Evolutionary conservation across 2,888 invertebrate species (phyloP).

Genomic region (Habroteleia sp.): DNA sequence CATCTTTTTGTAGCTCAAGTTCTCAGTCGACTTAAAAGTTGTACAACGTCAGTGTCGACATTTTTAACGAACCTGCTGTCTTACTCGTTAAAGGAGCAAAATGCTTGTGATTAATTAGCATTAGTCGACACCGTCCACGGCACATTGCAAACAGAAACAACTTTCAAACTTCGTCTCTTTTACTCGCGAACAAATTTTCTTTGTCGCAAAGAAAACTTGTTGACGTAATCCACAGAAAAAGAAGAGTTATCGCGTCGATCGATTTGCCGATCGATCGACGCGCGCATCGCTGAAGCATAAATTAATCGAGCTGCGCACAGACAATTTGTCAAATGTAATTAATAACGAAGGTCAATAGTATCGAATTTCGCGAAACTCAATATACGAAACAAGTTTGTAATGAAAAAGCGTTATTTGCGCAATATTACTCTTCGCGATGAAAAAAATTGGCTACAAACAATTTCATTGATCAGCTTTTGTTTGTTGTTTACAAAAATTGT

Average conservation of each 20-base stretch:
- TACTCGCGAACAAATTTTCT: slow-evolving; percentile 5
- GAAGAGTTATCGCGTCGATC: too few relatives aligned
- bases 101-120: slow-evolving; percentile 54
- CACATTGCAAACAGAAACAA: slow-evolving; percentile 43
- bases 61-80: slow-evolving; percentile 44
- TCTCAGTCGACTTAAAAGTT: slow-evolving; percentile 45
- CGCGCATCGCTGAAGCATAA: too few relatives aligned
- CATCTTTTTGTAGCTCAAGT: slow-evolving; percentile 26
- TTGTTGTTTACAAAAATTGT: slow-evolving; percentile 20
- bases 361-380: slow-evolving; percentile 14
- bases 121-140: slow-evolving; percentile 36
- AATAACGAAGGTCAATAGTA: slow-evolving; percentile 17
- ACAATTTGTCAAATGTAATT: slow-evolving; percentile 23
- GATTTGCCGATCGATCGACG: too few relatives aligned
- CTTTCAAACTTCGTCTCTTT: slow-evolving; percentile 20
- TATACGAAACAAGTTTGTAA: slow-evolving; percentile 21
- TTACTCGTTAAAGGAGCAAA: slow-evolving; percentile 36
- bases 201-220: neutral
- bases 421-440: slow-evolving; percentile 3
- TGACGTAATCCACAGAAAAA: neutral
- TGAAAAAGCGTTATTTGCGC: slow-evolving; percentile 9
- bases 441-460: too few relatives aligned
- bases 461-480: too few relatives aligned
- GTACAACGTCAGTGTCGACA: slow-evolving; percentile 38
- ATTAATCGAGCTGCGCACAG: too few relatives aligned